Evolutionary conservation across 1,140 invertebrate species (phyloP), one percentile per base, ranked within the genome.

Genomic region (Tribolium castaneum): DNA sequence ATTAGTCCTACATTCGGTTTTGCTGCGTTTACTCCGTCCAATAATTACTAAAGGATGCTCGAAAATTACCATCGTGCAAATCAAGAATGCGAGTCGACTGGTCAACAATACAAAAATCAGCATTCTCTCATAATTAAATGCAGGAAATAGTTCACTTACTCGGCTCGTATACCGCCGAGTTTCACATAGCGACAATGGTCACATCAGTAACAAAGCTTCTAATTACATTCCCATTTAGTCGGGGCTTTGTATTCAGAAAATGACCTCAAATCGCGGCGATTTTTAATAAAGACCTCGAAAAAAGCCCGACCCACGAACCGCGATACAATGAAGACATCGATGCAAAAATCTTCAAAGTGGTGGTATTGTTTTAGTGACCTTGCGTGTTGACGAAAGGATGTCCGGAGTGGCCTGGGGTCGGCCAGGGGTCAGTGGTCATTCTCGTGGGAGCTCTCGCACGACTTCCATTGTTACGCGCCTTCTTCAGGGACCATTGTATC

Each of bases 401-500:
- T 72, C 70, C 70, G 70, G 70, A 66, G 59, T 66, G 39, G 70
- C 70, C 70, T 39, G 70, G 22, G 70, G 70, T 72, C 70, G 70
- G 39, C 39, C 39, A 72, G 30, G 70, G 70, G 70, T 72, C 70
- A 72, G 70, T 72, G 70, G 70, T 72, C 70, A 72, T 72, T 72
- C 70, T 52, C 70, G 70, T 72, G 70, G 70, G 70, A 72, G 70
- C 70, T 50, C 39, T 72, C 70, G 70, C 70, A 72, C 70, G 70
- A 52, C 70, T 72, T 12, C 70, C 39, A 72, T 72, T 72, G 70
- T 72, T 72, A 72, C 70, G 50, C 70, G 70, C 14, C 70, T 72
- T 72, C 70, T 51, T 72, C 70, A 14, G n/a, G n/a, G 70, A 72
- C 35, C 45, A 72, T 50, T 72, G 70, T 49, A 30, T 72, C 70